These are phyloP conservation scores for Pogonocichla stellata DNA, from an alignment of 2,113 vertebrate genomes.

Conservation along the genomic window DNA sequence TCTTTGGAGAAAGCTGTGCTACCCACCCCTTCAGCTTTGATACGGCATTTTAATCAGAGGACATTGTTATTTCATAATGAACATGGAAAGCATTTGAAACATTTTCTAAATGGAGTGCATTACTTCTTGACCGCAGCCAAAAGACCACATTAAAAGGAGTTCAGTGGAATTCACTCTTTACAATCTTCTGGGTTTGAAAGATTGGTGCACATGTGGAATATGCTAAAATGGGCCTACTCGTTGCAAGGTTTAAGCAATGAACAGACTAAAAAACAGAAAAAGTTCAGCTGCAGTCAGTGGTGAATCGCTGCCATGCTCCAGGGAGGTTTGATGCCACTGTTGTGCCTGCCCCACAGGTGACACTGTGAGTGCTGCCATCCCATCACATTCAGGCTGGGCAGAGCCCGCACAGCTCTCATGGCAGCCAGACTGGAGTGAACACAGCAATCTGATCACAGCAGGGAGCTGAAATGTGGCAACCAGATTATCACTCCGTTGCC, in stretches of 20 bases:
- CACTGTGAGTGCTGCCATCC: neutral
- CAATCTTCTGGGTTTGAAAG: neutral
- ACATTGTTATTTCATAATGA: constrained; percentile 55
- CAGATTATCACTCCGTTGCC: neutral
- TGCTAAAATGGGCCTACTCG: neutral
- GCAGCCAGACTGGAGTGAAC: neutral
- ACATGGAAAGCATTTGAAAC: constrained; percentile 52
- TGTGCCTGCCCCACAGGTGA: neutral
- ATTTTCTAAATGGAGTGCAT: constrained; percentile 40
- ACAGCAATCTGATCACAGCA: neutral
- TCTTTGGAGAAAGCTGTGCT: constrained; percentile 36
- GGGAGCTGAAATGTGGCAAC: neutral
- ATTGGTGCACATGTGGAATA: neutral
- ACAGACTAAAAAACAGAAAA: neutral
- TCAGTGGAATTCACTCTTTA: neutral
- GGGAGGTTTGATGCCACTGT: neutral
- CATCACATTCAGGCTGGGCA: accelerated
- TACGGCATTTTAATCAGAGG: constrained; percentile 70
- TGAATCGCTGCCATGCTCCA: neutral
- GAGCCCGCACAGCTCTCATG: neutral
- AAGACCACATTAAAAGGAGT: constrained; percentile 63
- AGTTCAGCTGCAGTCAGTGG: neutral
- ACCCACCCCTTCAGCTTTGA: constrained; percentile 33
- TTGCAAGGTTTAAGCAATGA: neutral
- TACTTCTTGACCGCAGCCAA: constrained; percentile 45